Evolutionary conservation across 35 echinoderm and acorn worm genomes (phyloP).

Genomic region (Nesometra sesokonis): DNA sequence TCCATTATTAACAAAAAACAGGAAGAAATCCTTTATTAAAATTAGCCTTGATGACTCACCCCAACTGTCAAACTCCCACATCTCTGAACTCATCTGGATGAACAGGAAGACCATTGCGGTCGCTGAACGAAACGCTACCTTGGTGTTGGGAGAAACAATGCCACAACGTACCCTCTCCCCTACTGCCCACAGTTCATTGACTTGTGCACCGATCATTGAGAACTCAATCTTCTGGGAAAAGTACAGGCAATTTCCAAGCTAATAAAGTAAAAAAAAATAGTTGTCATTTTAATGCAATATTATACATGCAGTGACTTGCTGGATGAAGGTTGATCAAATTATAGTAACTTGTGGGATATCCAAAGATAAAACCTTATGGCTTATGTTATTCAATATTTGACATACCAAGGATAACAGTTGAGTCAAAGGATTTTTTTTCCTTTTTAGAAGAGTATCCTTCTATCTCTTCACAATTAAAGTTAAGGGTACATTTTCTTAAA

Average conservation of each 20-base stretch:
- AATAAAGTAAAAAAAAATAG: neutral
- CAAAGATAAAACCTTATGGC: too few relatives aligned
- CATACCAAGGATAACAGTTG: too few relatives aligned
- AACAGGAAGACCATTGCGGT: constrained; percentile 86
- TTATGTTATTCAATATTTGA: too few relatives aligned
- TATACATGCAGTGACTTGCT: too few relatives aligned
- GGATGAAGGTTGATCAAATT: too few relatives aligned
- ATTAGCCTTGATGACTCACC: constrained; percentile 26
- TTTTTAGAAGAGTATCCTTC: too few relatives aligned
- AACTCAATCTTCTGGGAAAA: constrained; percentile 65
- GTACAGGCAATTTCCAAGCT: constrained; percentile 58
- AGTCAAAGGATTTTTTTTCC: too few relatives aligned
- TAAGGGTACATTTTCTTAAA: too few relatives aligned
- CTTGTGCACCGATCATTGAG: constrained; percentile 59
- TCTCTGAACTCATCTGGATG: constrained; percentile 94
- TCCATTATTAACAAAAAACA: too few relatives aligned
- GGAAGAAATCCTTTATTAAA: neutral
- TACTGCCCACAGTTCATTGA: constrained; percentile 47
- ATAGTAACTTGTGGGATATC: too few relatives aligned
- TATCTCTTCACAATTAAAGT: too few relatives aligned
- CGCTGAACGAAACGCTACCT: constrained; percentile 71
- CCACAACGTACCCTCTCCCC: constrained; percentile 78
- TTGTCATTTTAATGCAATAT: too few relatives aligned
- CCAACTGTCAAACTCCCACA: constrained; percentile 92
- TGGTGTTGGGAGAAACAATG: constrained; percentile 48